Percentiles rank a stretch among this genome's conserved stretches.
These are phyloP conservation scores for Julus scanicus DNA, from an alignment of 2,888 invertebrate genomes.

Conservation along the genomic window DNA sequence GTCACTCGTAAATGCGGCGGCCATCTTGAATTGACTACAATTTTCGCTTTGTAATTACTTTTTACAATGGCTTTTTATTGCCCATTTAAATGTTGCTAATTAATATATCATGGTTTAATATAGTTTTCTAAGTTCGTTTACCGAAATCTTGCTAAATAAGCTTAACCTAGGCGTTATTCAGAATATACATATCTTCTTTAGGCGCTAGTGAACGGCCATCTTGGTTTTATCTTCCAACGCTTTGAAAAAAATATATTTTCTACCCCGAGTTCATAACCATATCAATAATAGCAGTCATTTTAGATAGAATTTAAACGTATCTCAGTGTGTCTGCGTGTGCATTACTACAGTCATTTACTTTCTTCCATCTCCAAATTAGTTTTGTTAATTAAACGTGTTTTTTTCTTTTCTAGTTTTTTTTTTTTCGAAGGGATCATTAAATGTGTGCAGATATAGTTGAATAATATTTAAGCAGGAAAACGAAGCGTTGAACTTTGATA, in stretches of 20 bases:
- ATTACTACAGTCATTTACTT: slow-evolving; percentile 40
- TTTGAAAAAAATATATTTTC: not conserved
- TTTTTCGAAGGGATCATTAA: slow-evolving; percentile 21
- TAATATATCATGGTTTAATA: slow-evolving; percentile 5
- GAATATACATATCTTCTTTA: not conserved
- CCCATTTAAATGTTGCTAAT: not conserved
- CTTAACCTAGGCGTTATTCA: not conserved
- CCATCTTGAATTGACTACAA: not conserved
- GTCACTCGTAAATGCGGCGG: not conserved
- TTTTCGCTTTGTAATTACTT: slow-evolving; percentile 5
- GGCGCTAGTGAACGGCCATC: not conserved
- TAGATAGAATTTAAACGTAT: not conserved
- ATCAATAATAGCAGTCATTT: slow-evolving; percentile 20
- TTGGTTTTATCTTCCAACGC: not conserved
- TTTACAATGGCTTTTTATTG: slow-evolving; percentile 9
- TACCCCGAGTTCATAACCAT: slow-evolving; percentile 35
- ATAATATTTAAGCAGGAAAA: slow-evolving; percentile 13
- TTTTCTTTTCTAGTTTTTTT: not conserved
- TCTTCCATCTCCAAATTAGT: slow-evolving; percentile 47
- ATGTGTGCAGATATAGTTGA: slow-evolving; percentile 1
- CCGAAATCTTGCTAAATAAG: not conserved
- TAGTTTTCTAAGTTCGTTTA: not conserved
- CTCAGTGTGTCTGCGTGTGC: slow-evolving; percentile 11
- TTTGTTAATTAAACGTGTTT: slow-evolving; percentile 43
- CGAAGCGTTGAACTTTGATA: slow-evolving; percentile 45